These are phyloP conservation scores for Opisthocomus hoazin DNA, from an alignment of 2,113 vertebrate species.

Conservation along the genomic window DNA sequence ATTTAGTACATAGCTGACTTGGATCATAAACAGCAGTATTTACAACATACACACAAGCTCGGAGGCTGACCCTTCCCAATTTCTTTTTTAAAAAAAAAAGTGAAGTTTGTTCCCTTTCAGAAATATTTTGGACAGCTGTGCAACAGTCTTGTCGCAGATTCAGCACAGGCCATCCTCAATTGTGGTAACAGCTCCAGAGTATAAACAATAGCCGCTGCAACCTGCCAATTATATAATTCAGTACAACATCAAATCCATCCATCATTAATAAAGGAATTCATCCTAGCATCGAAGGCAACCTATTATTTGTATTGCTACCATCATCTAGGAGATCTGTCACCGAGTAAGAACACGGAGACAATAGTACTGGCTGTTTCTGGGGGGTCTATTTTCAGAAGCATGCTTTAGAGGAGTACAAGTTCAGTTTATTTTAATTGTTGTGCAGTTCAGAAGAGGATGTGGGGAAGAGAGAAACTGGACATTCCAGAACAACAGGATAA, in stretches of 20 bases:
- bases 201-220: slow-evolving; percentile 4
- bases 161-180: not conserved
- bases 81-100: not conserved
- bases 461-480: not conserved
- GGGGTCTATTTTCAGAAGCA: not conserved
- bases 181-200: not conserved
- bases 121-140: not conserved
- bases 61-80: not conserved
- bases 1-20: not conserved
- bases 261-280: not conserved
- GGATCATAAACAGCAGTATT: not conserved
- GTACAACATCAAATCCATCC: not conserved
- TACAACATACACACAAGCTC: not conserved
- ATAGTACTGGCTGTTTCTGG: not conserved
- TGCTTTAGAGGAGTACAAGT: not conserved
- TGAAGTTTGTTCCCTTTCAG: not conserved
- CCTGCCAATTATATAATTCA: not conserved
- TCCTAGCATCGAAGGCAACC: not conserved
- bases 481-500: not conserved
- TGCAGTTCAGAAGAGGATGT: not conserved
- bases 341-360: not conserved
- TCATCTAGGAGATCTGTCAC: not conserved
- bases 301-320: not conserved
- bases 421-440: not conserved
- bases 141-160: not conserved